These are phyloP conservation scores for Dysmachus trigonus DNA, from an alignment of 2,888 invertebrate species.

Conservation along the genomic window DNA sequence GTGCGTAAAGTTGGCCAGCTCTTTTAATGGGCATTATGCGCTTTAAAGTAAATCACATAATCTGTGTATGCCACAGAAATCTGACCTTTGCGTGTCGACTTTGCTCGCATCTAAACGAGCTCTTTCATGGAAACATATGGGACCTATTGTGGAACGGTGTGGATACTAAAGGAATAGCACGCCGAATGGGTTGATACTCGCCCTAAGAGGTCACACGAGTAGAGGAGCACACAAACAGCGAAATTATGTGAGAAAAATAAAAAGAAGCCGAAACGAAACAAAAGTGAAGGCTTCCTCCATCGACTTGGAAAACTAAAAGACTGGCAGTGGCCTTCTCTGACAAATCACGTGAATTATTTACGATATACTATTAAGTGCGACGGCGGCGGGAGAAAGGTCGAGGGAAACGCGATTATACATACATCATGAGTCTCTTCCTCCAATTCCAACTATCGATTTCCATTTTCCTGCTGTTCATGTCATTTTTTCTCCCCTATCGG, in stretches of 20 bases:
- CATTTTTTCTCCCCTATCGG: constrained; percentile 12
- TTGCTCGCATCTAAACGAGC: constrained; percentile 10
- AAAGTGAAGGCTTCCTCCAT: constrained; percentile 26
- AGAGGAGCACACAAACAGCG: neutral
- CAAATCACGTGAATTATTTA: constrained; percentile 41
- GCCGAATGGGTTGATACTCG: neutral
- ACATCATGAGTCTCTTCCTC: neutral
- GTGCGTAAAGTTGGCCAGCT: neutral
- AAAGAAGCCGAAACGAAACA: neutral
- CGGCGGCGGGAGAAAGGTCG: neutral
- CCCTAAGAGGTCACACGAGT: constrained; percentile 20
- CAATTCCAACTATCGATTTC: constrained; percentile 12
- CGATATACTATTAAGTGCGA: constrained; percentile 5
- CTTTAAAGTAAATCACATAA: constrained; percentile 23
- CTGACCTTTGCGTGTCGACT: constrained; percentile 38
- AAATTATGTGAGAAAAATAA: neutral
- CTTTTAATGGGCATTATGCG: neutral
- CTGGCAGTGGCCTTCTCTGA: constrained; percentile 14
- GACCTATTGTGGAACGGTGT: neutral
- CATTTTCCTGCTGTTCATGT: constrained; percentile 23
- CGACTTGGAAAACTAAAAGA: neutral
- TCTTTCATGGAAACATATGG: neutral
- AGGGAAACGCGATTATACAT: neutral
- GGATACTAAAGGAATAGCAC: neutral
- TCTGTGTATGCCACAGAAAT: constrained; percentile 23